Percentiles rank a stretch among this genome's conserved stretches.
Conservation (phyloP, 2,888 invertebrate genomes). For the Lypha dubia region DNA sequence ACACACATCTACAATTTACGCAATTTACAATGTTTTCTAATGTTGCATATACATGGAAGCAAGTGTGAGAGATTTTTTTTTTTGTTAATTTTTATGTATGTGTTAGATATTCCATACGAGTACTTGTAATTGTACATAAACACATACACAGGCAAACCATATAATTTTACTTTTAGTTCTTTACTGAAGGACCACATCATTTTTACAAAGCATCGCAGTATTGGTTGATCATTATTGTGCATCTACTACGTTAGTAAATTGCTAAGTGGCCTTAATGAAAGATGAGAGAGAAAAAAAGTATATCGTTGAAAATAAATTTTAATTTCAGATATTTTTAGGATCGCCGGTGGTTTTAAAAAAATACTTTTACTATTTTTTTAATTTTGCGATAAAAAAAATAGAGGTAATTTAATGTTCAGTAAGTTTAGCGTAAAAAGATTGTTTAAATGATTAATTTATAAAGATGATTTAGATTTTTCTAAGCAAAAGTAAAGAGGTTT, state of each 20-base stretch:
- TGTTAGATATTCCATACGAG: neutral
- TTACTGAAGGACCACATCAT: conserved; percentile 30
- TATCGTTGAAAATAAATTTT: conserved; percentile 32
- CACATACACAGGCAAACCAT: neutral
- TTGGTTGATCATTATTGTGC: conserved; percentile 32
- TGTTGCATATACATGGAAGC: neutral
- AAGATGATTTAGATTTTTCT: no score
- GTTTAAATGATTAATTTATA: no score
- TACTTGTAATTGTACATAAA: neutral
- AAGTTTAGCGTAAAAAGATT: no score
- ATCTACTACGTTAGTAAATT: conserved; percentile 34
- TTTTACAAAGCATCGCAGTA: conserved; percentile 19
- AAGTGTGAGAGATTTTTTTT: conserved; percentile 9
- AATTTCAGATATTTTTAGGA: neutral
- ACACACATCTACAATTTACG: conserved; percentile 24
- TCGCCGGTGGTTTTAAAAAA: neutral
- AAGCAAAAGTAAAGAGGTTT: no score
- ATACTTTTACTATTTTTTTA: neutral
- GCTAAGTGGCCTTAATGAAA: conserved; percentile 41
- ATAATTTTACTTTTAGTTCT: neutral
- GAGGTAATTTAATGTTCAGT: no score
- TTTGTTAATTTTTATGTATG: neutral
- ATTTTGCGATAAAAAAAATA: no score
- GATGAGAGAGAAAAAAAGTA: neutral
- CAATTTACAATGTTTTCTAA: conserved; percentile 53